These are phyloP conservation scores for Heliocidaris erythrogramma DNA, from an alignment of 35 echinoderm and acorn worm species.

Conservation along the genomic window DNA sequence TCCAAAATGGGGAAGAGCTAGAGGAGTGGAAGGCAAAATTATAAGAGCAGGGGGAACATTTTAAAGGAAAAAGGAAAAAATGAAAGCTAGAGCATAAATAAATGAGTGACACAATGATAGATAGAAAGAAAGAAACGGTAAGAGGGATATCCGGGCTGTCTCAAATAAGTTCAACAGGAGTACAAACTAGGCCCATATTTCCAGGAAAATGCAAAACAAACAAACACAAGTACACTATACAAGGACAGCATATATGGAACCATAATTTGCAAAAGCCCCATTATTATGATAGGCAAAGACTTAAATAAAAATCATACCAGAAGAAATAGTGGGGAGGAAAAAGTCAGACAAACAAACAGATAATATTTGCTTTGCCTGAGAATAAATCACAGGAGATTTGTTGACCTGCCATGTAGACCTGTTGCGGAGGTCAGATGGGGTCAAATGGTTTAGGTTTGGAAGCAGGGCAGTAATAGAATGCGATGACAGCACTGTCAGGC, in stretches of 20 bases:
- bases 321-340: neutral
- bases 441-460: constrained; percentile 37
- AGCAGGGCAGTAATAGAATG: constrained; percentile 39
- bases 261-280: neutral
- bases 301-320: neutral
- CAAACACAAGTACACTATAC: neutral
- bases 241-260: neutral
- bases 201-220: neutral
- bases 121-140: neutral
- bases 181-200: neutral
- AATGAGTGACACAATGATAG: neutral
- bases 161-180: neutral
- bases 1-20: too few relatives aligned
- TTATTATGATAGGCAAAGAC: neutral
- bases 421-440: constrained; percentile 38
- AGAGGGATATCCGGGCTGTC: neutral
- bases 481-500: constrained; percentile 21
- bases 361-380: constrained; percentile 10
- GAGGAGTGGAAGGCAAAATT: too few relatives aligned
- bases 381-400: constrained; percentile 26
- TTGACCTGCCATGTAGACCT: constrained; percentile 24
- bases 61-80: too few relatives aligned
- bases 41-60: too few relatives aligned
- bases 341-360: constrained; percentile 10
- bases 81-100: neutral